Conservation (phyloP, 2,113 vertebrate genomes). For the Sakesphorus luctuosus region DNA sequence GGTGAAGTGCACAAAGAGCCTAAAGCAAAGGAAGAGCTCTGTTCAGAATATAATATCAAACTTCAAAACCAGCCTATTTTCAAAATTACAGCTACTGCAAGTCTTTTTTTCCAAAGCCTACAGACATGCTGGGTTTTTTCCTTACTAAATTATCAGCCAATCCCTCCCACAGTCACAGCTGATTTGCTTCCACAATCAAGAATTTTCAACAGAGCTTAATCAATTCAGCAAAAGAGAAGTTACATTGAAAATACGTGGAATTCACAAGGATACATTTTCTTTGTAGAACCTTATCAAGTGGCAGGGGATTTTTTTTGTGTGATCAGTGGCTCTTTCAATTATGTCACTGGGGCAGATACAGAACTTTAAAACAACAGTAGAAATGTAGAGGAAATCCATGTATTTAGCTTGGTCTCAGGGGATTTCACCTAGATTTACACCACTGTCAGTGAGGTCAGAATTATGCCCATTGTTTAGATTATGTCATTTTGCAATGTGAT, state of each 20-base stretch:
- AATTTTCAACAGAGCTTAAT: conserved; percentile 53
- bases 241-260: conserved; percentile 13
- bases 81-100: conserved; percentile 34
- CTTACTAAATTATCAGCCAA: neutral
- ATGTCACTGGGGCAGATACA: neutral
- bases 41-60: neutral
- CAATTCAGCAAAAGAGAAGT: conserved; percentile 1
- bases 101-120: neutral
- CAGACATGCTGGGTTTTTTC: neutral
- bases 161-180: neutral
- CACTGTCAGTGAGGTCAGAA: neutral
- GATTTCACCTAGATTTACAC: neutral
- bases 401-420: neutral
- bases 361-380: neutral
- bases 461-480: neutral
- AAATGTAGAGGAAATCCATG: neutral
- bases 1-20: conserved; percentile 4
- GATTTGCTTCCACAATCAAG: conserved; percentile 6
- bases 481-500: neutral
- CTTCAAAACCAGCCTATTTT: conserved; percentile 18
- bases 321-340: conserved; percentile 17
- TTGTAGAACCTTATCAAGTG: conserved; percentile 18
- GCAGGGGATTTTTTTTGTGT: neutral
- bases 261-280: neutral
- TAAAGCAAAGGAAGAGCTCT: conserved; percentile 8